Evolutionary conservation across 2,797 vertebrate species (phyloP).

Genomic region (Anolis apletophallus): DNA sequence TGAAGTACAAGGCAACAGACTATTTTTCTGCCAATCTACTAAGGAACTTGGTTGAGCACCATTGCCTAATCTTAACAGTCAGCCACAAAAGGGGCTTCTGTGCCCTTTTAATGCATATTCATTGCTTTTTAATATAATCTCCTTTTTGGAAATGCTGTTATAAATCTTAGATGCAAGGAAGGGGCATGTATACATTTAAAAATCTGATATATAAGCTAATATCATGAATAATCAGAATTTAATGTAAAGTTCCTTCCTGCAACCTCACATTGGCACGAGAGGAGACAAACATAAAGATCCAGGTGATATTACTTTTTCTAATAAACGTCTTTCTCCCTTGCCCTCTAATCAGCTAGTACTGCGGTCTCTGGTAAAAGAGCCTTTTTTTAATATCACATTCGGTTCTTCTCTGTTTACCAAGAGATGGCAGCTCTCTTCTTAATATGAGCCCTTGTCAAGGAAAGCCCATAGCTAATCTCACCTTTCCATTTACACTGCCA

Average conservation of each 20-base stretch:
- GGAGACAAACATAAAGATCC: not conserved
- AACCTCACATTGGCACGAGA: constrained; percentile 10
- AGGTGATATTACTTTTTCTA: not conserved
- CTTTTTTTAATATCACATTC: constrained; percentile 64
- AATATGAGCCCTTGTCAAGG: constrained; percentile 44
- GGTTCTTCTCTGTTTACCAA: constrained; percentile 67
- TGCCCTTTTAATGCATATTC: not conserved
- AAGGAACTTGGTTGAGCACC: not conserved
- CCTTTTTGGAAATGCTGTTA: not conserved
- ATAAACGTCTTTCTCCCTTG: not conserved
- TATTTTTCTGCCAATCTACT: not conserved
- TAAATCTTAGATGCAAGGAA: not conserved
- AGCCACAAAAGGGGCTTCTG: not conserved
- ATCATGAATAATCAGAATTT: not conserved
- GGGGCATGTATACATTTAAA: not conserved
- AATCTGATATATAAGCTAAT: not conserved
- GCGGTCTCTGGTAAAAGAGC: constrained; percentile 35
- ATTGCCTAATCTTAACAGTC: not conserved
- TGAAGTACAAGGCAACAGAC: not conserved
- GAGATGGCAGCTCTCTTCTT: constrained; percentile 54
- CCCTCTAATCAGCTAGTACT: constrained; percentile 27
- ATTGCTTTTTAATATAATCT: not conserved
- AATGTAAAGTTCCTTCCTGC: constrained; percentile 36
- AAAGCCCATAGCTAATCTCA: constrained; percentile 56
- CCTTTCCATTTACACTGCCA: constrained; percentile 42